Percentiles rank a stretch among this genome's conserved stretches.
Evolutionary conservation across 2,797 vertebrate genomes (phyloP).

Genomic region (Danio choprae): DNA sequence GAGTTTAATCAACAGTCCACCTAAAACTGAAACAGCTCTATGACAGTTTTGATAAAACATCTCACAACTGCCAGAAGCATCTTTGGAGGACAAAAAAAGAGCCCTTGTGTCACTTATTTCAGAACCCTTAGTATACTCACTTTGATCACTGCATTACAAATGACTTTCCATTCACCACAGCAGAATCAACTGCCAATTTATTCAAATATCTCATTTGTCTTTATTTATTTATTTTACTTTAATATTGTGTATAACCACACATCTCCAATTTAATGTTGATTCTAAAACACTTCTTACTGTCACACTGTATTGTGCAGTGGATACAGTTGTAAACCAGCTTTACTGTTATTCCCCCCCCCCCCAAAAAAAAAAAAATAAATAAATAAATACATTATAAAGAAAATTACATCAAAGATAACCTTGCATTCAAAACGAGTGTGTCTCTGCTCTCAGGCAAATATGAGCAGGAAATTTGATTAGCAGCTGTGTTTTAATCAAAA

Average conservation of each 20-base stretch:
- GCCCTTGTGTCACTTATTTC: neutral
- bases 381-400: neutral
- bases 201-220: neutral
- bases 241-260: neutral
- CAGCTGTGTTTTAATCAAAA: too few species aligned
- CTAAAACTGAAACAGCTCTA: neutral
- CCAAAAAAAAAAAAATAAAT: too few species aligned
- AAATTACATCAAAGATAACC: neutral
- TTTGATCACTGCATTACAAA: neutral
- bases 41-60: constrained; percentile 8
- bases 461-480: too few species aligned
- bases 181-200: too few species aligned
- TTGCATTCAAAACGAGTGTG: neutral
- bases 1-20: neutral
- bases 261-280: neutral
- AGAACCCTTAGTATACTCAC: neutral
- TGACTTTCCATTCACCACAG: too few species aligned
- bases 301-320: neutral
- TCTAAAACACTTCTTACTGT: neutral
- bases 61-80: neutral
- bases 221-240: neutral
- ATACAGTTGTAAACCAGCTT: neutral
- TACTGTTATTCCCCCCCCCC: too few species aligned
- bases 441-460: neutral
- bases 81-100: neutral